Evolutionary conservation across 2,888 invertebrate species (phyloP).

Genomic region (Drosophila mimetica): DNA sequence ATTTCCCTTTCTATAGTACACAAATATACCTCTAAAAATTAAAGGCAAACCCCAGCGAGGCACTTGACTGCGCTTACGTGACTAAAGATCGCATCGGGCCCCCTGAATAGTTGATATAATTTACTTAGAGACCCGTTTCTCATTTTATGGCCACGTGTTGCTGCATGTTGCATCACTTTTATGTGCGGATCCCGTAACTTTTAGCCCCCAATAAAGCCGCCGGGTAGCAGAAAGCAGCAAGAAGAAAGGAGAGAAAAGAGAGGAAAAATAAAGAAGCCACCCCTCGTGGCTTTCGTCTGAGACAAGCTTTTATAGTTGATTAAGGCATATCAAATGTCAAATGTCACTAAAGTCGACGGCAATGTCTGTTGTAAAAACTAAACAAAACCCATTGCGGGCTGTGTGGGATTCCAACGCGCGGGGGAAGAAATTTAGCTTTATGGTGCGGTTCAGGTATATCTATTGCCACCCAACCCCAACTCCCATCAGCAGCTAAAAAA

Average conservation of each 20-base stretch:
- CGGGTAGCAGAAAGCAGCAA: neutral
- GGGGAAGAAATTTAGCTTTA: constrained; percentile 40
- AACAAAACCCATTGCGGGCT: constrained; percentile 48
- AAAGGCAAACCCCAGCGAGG: neutral
- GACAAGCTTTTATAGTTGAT: constrained; percentile 75
- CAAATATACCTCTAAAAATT: neutral
- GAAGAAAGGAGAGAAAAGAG: neutral
- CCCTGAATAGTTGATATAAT: constrained; percentile 33
- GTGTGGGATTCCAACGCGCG: constrained; percentile 15
- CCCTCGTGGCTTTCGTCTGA: constrained; percentile 46
- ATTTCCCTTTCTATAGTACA: no score
- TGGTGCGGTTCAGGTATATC: constrained; percentile 55
- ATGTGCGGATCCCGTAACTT: constrained; percentile 42
- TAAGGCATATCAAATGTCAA: constrained; percentile 80
- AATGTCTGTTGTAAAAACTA: constrained; percentile 71
- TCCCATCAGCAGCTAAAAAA: no score
- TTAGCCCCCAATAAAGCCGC: constrained; percentile 10
- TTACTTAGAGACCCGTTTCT: neutral
- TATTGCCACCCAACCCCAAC: constrained; percentile 7
- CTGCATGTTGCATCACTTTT: constrained; percentile 62
- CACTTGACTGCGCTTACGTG: constrained; percentile 15
- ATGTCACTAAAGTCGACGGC: constrained; percentile 68
- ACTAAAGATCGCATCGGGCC: constrained; percentile 10
- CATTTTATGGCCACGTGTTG: constrained; percentile 73
- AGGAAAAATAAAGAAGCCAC: constrained; percentile 2